Conservation (phyloP, 2,113 vertebrate species). For the Otus sunia region DNA sequence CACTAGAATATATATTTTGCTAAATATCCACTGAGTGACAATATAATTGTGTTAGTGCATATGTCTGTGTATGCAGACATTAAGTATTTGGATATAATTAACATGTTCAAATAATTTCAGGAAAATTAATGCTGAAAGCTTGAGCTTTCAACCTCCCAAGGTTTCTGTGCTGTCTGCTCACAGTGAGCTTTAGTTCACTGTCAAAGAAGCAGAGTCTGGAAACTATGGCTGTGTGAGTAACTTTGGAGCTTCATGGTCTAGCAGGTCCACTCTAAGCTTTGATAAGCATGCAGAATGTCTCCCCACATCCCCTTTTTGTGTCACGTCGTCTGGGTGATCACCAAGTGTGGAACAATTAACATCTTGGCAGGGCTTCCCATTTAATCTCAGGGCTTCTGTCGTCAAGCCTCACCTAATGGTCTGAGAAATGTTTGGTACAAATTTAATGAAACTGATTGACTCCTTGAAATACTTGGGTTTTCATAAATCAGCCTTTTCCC, state of each 20-base stretch:
- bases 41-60: background rate
- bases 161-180: background rate
- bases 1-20: background rate
- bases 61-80: background rate
- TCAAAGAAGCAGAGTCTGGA: background rate
- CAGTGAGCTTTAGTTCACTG: background rate
- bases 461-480: background rate
- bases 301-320: background rate
- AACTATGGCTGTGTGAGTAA: background rate
- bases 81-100: background rate
- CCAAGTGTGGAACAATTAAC: background rate
- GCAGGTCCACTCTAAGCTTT: background rate
- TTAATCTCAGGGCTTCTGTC: background rate
- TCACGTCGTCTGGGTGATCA: background rate
- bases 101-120: background rate
- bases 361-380: background rate
- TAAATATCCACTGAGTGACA: background rate
- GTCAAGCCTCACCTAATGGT: background rate
- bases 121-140: background rate
- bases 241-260: background rate
- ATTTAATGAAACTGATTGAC: background rate
- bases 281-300: background rate
- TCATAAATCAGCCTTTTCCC: background rate
- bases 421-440: background rate
- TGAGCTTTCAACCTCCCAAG: background rate